A percentile compares a stretch with the other conserved stretches of the same genome.
phyloP scores from a whole-genome alignment of 92 coral and sea anemone genomes.

The Porites cylindrica region DNA sequence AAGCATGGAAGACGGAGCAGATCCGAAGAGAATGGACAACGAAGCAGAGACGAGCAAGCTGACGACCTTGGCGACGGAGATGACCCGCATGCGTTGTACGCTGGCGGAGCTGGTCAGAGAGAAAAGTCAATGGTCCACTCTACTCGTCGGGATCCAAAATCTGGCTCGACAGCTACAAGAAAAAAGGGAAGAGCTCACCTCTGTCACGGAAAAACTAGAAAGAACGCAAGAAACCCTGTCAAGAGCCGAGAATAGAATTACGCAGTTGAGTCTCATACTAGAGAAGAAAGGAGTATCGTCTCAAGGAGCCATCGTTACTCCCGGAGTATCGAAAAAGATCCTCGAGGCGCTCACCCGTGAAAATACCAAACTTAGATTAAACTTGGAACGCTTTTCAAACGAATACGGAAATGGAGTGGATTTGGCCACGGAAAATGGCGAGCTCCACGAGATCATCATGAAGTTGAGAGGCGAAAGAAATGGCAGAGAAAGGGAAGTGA shows the following conservation, averaged over 20 bases:
- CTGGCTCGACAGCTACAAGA: conserved; percentile 62
- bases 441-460: conserved; percentile 78
- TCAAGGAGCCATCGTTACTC: conserved; percentile 60
- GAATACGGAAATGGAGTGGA: conserved; percentile 77
- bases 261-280: conserved; percentile 48
- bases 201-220: conserved; percentile 31
- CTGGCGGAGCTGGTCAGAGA: no score
- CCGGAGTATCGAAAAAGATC: conserved; percentile 78
- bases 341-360: not conserved
- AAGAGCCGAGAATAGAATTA: conserved; percentile 76
- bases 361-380: no score
- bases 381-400: conserved; percentile 9
- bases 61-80: no score
- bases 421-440: conserved; percentile 76
- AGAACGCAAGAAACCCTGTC: conserved; percentile 49
- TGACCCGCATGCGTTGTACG: no score
- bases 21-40: no score
- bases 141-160: conserved; percentile 57
- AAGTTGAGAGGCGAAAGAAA: conserved; percentile 64
- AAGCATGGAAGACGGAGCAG: no score
- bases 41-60: no score
- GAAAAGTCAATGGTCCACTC: not conserved
- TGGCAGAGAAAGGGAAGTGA: conserved; percentile 24
- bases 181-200: conserved; percentile 50
- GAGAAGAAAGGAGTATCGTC: conserved; percentile 26